A percentile compares a stretch with the other conserved stretches of the same genome.
Evolutionary conservation across 1,140 invertebrate genomes (phyloP).

Genomic region (Ceratosolen fusciceps): DNA sequence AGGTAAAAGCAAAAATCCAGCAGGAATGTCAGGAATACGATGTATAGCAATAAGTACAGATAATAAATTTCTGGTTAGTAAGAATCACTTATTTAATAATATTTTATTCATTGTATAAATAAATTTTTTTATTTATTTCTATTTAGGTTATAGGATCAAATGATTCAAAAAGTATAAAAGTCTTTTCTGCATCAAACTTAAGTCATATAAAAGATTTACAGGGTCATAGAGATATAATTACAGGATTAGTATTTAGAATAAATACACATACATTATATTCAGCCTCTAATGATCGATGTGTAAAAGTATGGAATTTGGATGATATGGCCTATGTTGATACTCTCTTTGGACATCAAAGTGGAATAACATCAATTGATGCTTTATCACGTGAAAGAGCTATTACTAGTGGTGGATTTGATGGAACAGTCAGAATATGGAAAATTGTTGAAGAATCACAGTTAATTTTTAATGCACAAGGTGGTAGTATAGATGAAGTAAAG

Average conservation of each 20-base stretch:
- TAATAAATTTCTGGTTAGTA: constrained; percentile 83
- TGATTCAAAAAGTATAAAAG: constrained; percentile 81
- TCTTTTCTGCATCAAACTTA: constrained; percentile 87
- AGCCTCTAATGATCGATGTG: constrained; percentile 84
- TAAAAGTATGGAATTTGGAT: constrained; percentile 94
- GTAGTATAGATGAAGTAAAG: constrained; percentile 89
- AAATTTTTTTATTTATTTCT: constrained; percentile 29
- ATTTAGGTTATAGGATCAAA: constrained; percentile 76
- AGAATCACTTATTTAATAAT: not conserved
- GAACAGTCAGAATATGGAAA: constrained; percentile 92
- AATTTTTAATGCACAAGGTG: constrained; percentile 87
- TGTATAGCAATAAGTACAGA: constrained; percentile 87
- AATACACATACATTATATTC: constrained; percentile 93
- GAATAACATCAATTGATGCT: constrained; percentile 91
- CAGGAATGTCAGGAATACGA: constrained; percentile 72
- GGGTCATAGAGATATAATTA: constrained; percentile 82
- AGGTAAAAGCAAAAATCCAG: constrained; percentile 68
- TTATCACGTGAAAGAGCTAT: constrained; percentile 87
- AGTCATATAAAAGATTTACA: constrained; percentile 86
- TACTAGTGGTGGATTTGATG: constrained; percentile 90
- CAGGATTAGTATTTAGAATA: constrained; percentile 88
- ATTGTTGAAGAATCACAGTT: constrained; percentile 96
- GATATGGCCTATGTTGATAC: constrained; percentile 97
- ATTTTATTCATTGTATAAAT: not conserved
- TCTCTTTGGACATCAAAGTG: constrained; percentile 92